Evolutionary conservation across 2,797 vertebrate species (phyloP).

Genomic region (Poecile montanus): DNA sequence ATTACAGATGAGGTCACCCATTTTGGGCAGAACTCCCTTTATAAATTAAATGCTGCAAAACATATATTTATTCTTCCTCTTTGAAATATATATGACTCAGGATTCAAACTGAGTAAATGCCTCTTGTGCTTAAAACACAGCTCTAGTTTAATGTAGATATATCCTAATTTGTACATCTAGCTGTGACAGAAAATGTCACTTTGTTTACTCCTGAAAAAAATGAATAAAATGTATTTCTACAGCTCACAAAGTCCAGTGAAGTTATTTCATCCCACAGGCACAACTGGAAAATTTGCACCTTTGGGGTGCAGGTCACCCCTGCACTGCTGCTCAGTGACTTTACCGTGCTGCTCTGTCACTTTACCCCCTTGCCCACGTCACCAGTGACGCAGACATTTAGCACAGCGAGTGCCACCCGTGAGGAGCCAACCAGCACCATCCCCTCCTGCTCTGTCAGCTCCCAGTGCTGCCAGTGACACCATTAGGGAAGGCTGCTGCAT

Average conservation of each 20-base stretch:
- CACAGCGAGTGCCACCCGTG: not conserved
- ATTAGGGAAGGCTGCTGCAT: not conserved
- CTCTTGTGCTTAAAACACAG: not conserved
- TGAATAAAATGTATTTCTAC: not conserved
- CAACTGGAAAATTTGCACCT: not conserved
- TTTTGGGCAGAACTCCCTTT: not conserved
- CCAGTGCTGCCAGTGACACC: not conserved
- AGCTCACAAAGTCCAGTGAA: not conserved
- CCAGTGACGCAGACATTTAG: accelerated
- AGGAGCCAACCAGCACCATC: not conserved
- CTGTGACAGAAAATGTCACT: not conserved
- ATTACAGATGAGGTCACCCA: not conserved
- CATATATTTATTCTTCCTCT: not conserved
- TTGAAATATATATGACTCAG: not conserved
- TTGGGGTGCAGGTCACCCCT: not conserved
- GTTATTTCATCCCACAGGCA: not conserved
- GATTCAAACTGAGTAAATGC: not conserved
- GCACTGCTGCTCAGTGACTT: not conserved
- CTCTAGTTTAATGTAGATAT: not conserved
- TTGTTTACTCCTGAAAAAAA: not conserved
- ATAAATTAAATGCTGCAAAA: not conserved
- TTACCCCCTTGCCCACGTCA: not conserved
- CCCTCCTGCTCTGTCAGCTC: not conserved
- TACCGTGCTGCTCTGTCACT: not conserved
- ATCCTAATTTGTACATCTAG: not conserved